phyloP scores from a whole-genome alignment of 1,140 invertebrate species.

The Meloidogyne chitwoodi region DNA sequence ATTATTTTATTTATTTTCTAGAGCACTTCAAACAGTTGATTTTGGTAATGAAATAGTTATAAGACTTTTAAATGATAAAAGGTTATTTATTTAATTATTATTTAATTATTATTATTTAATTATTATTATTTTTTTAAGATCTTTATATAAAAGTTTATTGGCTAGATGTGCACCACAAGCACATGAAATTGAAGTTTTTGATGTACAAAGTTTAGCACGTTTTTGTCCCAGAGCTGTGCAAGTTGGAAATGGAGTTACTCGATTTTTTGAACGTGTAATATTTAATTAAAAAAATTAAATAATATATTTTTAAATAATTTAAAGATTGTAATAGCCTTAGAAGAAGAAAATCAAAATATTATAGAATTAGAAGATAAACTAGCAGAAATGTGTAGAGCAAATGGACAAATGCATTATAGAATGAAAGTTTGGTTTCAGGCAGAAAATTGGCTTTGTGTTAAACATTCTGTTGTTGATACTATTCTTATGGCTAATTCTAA shows the following conservation, averaged over 20 bases:
- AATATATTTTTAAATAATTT: background rate
- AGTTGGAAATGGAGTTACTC: constrained; percentile 16
- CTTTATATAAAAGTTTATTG: constrained; percentile 15
- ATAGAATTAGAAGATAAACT: constrained; percentile 19
- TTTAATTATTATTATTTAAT: background rate
- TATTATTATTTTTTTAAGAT: constrained; percentile 3
- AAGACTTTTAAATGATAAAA: constrained; percentile 17
- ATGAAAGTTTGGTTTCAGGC: constrained; percentile 29
- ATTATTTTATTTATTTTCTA: background rate
- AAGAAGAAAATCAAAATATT: background rate
- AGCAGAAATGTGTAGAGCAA: constrained; percentile 16
- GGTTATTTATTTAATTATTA: background rate
- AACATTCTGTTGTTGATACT: constrained; percentile 20
- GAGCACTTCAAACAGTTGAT: constrained; percentile 5
- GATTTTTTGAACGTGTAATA: constrained; percentile 16
- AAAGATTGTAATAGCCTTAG: constrained; percentile 7
- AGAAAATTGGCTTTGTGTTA: constrained; percentile 26
- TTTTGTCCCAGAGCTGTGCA: constrained; percentile 15
- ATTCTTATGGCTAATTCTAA: constrained; percentile 9
- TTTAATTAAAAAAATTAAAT: too few species aligned
- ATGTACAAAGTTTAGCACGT: constrained; percentile 10
- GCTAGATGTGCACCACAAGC: constrained; percentile 13
- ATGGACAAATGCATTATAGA: constrained; percentile 19
- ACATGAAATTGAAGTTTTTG: constrained; percentile 18
- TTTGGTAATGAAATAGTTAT: constrained; percentile 20